phyloP scores from a whole-genome alignment of 53 echinoderm and acorn worm genomes.

The Holothuria scabra region DNA sequence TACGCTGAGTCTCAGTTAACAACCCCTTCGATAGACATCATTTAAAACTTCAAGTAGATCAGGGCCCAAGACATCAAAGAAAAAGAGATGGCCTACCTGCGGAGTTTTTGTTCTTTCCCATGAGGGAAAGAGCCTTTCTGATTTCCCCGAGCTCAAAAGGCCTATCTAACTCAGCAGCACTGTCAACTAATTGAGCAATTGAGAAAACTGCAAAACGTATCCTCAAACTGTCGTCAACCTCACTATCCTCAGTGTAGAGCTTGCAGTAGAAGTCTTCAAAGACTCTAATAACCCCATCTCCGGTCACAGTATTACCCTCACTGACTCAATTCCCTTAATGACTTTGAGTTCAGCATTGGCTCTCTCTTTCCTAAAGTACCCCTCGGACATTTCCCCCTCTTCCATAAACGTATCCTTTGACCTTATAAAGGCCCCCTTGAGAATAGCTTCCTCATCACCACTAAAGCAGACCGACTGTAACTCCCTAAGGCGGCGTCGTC shows the following conservation, averaged over 20 bases:
- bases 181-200: too few relatives aligned
- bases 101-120: not conserved
- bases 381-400: not conserved
- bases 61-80: not conserved
- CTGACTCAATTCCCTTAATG: not conserved
- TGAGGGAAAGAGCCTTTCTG: not conserved
- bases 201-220: too few relatives aligned
- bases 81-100: not conserved
- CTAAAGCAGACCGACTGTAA: not conserved
- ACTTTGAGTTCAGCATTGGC: not conserved
- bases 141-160: not conserved
- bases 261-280: slow-evolving; percentile 17
- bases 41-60: not conserved
- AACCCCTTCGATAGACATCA: not conserved
- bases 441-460: not conserved
- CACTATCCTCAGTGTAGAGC: not conserved
- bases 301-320: not conserved
- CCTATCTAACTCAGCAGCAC: not conserved
- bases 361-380: not conserved
- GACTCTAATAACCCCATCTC: not conserved
- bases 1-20: slow-evolving; percentile 44
- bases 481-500: not conserved
- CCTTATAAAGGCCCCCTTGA: not conserved
- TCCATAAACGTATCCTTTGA: slow-evolving; percentile 4
- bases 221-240: not conserved